Base-by-base conservation (phyloP, 2,113 vertebrate genomes). In the Etheostoma spectabile region DNA sequence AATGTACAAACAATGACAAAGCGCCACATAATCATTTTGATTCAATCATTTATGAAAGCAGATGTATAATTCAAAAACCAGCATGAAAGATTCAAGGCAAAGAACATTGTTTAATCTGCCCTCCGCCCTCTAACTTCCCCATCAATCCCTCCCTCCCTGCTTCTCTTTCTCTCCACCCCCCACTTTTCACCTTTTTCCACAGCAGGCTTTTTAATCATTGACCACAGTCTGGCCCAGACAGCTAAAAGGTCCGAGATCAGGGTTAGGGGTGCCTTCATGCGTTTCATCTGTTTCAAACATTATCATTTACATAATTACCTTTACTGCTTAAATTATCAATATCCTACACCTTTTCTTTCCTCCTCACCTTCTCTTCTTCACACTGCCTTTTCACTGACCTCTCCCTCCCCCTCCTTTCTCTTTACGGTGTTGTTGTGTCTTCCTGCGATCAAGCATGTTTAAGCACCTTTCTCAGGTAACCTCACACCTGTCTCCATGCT, bases 11-110 rank as follows among this genome's bases (percentile, higher is more conserved):
- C 80, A 89, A 84, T 81, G 84, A 92, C 86, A 90, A 80, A 89
- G 80, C 83, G 73, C 46, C 86, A 88, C 85, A 85, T 90, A 88
- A 84, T 91, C 84, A 86, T 73, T 53, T 21, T 30, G 53, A 85
- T 89, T 92, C 82, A 93, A 88, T 92, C 85, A 91, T 91, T 88
- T 92, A 89, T 91, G 81, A 90, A 90, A 90, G 88, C 79, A 91
- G 86, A 89, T 90, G 83, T 84, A 89, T 90, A 91, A 89, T 91
- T 89, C 86, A 91, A 89, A 91, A 88, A 90, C 5, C 85, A 86
- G 83, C 88, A 91, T 90, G 73, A 93, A 91, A 87, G 74, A 90
- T 89, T 89, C 74, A 80, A 87, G 75, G 87, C 57, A 69, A 80
- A 77, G 79, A 84, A 87, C 88, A 89, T 85, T 92, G 87, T 93